Evolutionary conservation across 2,888 invertebrate genomes (phyloP).

Genomic region (Cryptus armator): DNA sequence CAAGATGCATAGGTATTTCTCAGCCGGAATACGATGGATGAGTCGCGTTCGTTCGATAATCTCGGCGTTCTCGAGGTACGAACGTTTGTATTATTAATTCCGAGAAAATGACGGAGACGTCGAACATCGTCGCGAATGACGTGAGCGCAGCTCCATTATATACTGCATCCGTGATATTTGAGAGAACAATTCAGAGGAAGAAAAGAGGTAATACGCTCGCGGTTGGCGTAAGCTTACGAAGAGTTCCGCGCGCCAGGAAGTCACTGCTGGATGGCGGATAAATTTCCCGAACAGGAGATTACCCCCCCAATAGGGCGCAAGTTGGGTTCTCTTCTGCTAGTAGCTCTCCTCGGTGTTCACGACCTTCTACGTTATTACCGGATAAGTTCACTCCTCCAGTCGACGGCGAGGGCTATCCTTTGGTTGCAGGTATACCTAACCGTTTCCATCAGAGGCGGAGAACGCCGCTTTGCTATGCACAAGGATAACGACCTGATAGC

Average conservation of each 20-base stretch:
- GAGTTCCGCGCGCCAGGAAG: slow-evolving; percentile 73
- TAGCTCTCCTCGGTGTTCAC: slow-evolving; percentile 60
- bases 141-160: not conserved
- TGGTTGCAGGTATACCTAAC: too few relatives aligned
- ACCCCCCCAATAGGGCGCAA: slow-evolving; percentile 74
- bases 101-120: slow-evolving; percentile 69
- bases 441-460: too few relatives aligned
- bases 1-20: not conserved
- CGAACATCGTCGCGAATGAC: not conserved
- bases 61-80: not conserved
- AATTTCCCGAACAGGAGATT: slow-evolving; percentile 82
- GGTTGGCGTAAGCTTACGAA: slow-evolving; percentile 67
- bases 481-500: slow-evolving; percentile 49
- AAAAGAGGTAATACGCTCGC: slow-evolving; percentile 23
- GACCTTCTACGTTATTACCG: slow-evolving; percentile 67
- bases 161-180: not conserved
- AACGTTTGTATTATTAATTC: slow-evolving; percentile 72
- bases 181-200: slow-evolving; percentile 50
- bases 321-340: slow-evolving; percentile 2
- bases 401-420: slow-evolving; percentile 37
- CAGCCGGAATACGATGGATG: not conserved
- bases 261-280: slow-evolving; percentile 78
- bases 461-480: slow-evolving; percentile 34
- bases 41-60: not conserved
- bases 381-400: slow-evolving; percentile 64